These are phyloP conservation scores for Marcusenius ussheri DNA, from an alignment of 2,113 vertebrate genomes.

Conservation along the genomic window DNA sequence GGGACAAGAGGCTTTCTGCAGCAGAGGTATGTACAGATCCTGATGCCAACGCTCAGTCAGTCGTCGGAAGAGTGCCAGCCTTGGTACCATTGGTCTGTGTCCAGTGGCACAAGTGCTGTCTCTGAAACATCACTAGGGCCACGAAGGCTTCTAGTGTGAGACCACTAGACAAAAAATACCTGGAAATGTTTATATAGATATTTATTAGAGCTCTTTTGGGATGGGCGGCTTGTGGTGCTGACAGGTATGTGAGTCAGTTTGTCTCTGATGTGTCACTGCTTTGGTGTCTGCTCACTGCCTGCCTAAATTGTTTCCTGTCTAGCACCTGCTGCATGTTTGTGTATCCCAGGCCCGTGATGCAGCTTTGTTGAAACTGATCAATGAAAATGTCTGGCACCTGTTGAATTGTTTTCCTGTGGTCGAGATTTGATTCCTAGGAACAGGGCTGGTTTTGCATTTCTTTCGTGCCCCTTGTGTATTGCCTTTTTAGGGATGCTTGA, in stretches of 20 bases:
- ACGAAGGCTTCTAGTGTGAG: not conserved
- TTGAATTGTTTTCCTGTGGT: not conserved
- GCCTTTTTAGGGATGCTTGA: not conserved
- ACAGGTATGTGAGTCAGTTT: not conserved
- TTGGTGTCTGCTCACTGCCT: not conserved
- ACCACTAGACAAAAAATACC: not conserved
- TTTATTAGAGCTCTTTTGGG: not conserved
- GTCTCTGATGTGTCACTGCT: not conserved
- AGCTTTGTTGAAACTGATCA: not conserved
- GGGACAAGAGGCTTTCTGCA: conserved; percentile 90
- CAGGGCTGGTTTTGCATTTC: not conserved
- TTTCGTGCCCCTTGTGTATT: not conserved
- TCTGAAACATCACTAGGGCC: not conserved
- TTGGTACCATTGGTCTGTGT: not conserved
- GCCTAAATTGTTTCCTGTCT: not conserved
- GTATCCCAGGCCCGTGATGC: not conserved
- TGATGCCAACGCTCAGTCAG: not conserved
- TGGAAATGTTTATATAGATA: not conserved
- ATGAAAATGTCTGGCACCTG: not conserved
- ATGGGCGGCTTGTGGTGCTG: not conserved
- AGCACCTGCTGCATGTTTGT: not conserved
- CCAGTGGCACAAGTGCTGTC: not conserved
- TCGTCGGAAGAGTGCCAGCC: not conserved
- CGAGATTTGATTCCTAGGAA: not conserved
- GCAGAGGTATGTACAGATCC: conserved; percentile 75